Conservation (phyloP, 2,797 vertebrate species). For the Pantherophis vulpinus region DNA sequence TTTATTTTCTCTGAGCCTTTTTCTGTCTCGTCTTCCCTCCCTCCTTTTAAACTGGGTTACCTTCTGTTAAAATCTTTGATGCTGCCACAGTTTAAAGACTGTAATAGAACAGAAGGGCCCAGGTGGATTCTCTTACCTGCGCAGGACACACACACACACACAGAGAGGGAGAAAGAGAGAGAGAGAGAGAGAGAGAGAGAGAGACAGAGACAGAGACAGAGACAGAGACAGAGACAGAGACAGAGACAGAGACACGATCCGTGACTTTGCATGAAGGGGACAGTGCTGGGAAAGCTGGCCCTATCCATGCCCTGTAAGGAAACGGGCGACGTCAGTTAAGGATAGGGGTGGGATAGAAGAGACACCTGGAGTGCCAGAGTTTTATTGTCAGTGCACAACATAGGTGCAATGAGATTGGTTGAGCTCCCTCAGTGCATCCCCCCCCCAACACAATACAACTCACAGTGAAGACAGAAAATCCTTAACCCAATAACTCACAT, state of each 20-base stretch:
- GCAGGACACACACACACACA: slow-evolving; percentile 11
- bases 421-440: too few relatives aligned
- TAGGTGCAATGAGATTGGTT: too few relatives aligned
- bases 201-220: rapidly evolving
- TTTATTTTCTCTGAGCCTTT: background rate
- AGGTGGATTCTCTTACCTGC: background rate
- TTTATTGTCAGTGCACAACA: too few relatives aligned
- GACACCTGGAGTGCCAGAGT: rapidly evolving
- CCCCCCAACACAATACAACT: too few relatives aligned
- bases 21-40: too few relatives aligned
- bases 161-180: background rate
- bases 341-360: too few relatives aligned
- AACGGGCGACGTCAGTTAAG: background rate
- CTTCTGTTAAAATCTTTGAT: background rate
- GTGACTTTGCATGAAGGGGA: slow-evolving; percentile 31
- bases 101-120: background rate
- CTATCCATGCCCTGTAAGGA: too few relatives aligned
- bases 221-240: too few relatives aligned
- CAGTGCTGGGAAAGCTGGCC: rapidly evolving
- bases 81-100: background rate
- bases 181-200: background rate
- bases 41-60: too few relatives aligned
- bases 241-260: background rate
- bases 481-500: too few relatives aligned
- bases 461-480: too few relatives aligned